These are phyloP conservation scores for Gandaritis pyraliata DNA, from an alignment of 2,888 invertebrate species.

Conservation along the genomic window DNA sequence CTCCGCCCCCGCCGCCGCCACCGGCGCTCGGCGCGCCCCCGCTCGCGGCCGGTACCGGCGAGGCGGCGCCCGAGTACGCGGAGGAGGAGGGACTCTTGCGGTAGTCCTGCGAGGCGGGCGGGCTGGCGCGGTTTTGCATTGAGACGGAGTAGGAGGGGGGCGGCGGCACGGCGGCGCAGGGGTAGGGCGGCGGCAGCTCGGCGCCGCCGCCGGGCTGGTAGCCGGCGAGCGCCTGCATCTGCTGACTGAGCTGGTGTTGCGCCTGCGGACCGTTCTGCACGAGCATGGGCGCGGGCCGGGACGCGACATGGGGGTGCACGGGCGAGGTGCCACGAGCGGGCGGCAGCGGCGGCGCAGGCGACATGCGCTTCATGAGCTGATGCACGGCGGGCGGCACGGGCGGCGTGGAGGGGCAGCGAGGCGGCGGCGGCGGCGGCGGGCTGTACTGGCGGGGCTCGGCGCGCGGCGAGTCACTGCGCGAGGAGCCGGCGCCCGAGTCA, in stretches of 20 bases:
- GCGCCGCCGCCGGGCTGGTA: slow-evolving; percentile 90
- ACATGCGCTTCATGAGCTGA: slow-evolving; percentile 85
- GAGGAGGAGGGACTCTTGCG: slow-evolving; percentile 94
- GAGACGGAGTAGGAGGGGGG: slow-evolving; percentile 94
- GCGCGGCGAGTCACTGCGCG: slow-evolving; percentile 93
- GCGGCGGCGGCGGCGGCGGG: slow-evolving; percentile 90
- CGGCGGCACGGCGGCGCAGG: slow-evolving; percentile 86
- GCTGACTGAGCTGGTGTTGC: slow-evolving; percentile 94
- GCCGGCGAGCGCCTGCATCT: slow-evolving; percentile 91
- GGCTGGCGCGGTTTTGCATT: slow-evolving; percentile 94
- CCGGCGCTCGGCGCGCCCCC: slow-evolving; percentile 59
- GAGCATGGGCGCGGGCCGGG: slow-evolving; percentile 89
- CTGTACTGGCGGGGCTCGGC: slow-evolving; percentile 87
- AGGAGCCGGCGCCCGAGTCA: slow-evolving; percentile 94
- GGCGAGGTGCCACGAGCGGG: slow-evolving; percentile 90
- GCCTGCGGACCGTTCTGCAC: slow-evolving; percentile 92
- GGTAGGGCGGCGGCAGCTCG: slow-evolving; percentile 89
- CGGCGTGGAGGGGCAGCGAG: slow-evolving; percentile 88
- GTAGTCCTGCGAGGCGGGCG: slow-evolving; percentile 92
- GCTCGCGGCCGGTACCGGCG: slow-evolving; percentile 89
- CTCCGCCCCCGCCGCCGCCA: slow-evolving; percentile 63
- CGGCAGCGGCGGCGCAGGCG: slow-evolving; percentile 86
- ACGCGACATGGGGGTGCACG: slow-evolving; percentile 75
- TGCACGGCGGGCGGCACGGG: slow-evolving; percentile 87
- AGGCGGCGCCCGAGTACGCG: slow-evolving; percentile 92